A percentile compares a stretch with the other conserved stretches of the same genome.
These are phyloP conservation scores for Caligus rogercresseyi DNA, from an alignment of 1,140 invertebrate genomes.

Conservation along the genomic window DNA sequence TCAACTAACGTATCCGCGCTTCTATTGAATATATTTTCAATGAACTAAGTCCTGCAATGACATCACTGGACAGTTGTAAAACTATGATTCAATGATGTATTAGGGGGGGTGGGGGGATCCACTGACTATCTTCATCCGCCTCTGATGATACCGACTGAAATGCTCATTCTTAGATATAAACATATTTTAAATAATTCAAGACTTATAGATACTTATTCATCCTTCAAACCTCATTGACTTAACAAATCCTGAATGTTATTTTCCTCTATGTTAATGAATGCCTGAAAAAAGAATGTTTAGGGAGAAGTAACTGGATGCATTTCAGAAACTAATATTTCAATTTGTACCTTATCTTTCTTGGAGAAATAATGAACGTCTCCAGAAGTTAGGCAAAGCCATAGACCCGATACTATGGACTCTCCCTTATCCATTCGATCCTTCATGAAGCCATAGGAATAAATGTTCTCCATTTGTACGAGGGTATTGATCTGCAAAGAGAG, in stretches of 20 bases:
- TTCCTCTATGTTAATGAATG: neutral
- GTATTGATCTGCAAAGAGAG: neutral
- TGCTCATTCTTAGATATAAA: too few species aligned
- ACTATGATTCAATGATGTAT: too few species aligned
- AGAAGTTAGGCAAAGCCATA: neutral
- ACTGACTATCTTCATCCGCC: too few species aligned
- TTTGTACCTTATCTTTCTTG: neutral
- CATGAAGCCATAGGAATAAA: neutral
- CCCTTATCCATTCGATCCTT: neutral
- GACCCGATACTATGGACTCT: neutral
- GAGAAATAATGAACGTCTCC: neutral
- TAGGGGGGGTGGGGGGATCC: too few species aligned
- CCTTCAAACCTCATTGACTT: neutral
- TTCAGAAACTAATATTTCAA: too few species aligned
- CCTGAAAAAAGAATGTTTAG: neutral
- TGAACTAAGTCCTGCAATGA: too few species aligned
- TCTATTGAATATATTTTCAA: too few species aligned
- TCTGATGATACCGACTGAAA: too few species aligned
- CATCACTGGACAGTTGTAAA: too few species aligned
- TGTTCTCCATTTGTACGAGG: neutral
- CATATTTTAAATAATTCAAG: too few species aligned
- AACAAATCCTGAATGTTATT: neutral
- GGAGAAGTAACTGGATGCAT: too few species aligned
- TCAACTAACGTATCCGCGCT: too few species aligned
- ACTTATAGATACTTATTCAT: neutral